These are phyloP conservation scores for Hystrix brachyura DNA, from an alignment of 2,113 vertebrate species.

Conservation along the genomic window DNA sequence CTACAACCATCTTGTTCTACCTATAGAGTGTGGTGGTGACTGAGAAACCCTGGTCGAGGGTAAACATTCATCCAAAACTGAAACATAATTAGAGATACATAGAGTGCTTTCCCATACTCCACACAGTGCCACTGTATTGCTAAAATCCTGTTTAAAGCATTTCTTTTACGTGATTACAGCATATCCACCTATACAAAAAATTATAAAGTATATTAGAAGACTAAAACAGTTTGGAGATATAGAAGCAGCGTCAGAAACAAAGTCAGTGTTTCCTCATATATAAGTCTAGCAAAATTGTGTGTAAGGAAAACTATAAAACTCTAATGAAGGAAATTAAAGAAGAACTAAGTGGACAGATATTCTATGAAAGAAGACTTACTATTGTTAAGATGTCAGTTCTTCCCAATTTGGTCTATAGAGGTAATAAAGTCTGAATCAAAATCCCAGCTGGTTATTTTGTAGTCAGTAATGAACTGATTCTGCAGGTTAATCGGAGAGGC, in stretches of 20 bases:
- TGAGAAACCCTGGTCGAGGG: not conserved
- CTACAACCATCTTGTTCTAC: not conserved
- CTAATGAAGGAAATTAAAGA: not conserved
- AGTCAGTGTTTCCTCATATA: not conserved
- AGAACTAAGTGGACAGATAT: not conserved
- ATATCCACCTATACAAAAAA: not conserved
- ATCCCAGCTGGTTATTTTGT: not conserved
- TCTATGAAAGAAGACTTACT: not conserved
- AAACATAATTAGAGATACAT: not conserved
- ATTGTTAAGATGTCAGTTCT: not conserved
- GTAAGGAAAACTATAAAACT: not conserved
- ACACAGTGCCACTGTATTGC: not conserved
- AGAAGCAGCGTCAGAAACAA: not conserved
- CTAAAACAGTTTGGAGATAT: not conserved
- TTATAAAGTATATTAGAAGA: not conserved
- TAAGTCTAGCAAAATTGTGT: not conserved
- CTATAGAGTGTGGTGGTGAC: not conserved
- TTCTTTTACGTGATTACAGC: not conserved
- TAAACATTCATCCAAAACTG: not conserved
- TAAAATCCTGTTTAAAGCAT: not conserved
- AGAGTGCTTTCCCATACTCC: not conserved
- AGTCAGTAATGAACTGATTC: not conserved
- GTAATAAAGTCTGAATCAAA: not conserved
- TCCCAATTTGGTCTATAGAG: not conserved
- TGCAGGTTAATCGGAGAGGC: not conserved